Evolutionary conservation across 1,140 invertebrate species (phyloP), one percentile per base, ranked within the genome.

Genomic region (Drosophila sulfurigaster): DNA sequence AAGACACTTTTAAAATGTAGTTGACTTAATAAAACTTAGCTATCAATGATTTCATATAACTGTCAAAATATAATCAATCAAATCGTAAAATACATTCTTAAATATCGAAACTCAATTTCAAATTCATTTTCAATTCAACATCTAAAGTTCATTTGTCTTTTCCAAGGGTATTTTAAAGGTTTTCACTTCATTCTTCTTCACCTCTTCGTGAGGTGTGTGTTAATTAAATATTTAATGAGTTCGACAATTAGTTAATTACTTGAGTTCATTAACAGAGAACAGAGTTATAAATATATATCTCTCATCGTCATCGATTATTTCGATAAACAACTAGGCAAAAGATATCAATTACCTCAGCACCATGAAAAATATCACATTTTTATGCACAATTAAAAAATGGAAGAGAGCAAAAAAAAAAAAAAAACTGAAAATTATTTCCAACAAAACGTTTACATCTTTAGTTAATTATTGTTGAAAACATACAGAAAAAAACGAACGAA

Each of bases 301-400:
- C 45, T 54, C 25, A 25, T 46, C 10, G 43, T 45, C 10, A 25
- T 46, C 25, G 43, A 52, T 69, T 69, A n/a, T 25, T 51, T 20
- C 15, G 20, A 57, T 52, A 30, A 52, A 38, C 38, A 68, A 54
- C 57, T 70, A 70, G 32, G 43, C 59, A 64, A 20, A 20, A 52
- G 20, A 35, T 69, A 57, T 71, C 20, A 71, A 62, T 77, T 65
- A 74, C 30, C 64, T 62, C 38, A 51, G 49, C 51, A 77, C 38
- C 65, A 73, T 66, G 79, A 66, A 83, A 82, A 78, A 83, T 83
- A 83, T 80, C 81, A 82, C 81, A 72, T 82, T 81, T 81, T 74
- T 28, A 38, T 64, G 46, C 38, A 49, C 54, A 64, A 65, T 67
- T 63, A 51, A 52, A 20, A 20, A 74, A 54, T 30, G 1, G 78